Evolutionary conservation across 1,140 invertebrate genomes (phyloP).

Genomic region (roundworm (Caenorhabditis elegans)): DNA sequence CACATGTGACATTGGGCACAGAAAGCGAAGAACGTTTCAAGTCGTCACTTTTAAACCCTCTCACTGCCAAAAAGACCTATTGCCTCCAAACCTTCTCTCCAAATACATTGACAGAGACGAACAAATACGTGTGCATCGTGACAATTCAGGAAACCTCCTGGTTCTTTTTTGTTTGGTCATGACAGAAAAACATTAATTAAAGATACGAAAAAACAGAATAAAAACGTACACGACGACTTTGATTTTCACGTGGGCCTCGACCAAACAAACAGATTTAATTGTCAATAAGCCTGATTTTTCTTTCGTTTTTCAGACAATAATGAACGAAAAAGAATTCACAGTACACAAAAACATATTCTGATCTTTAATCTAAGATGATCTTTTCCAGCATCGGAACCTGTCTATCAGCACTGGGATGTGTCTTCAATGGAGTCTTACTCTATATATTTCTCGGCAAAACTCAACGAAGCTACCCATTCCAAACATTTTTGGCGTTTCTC

Average conservation of each 20-base stretch:
- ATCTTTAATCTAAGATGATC: background rate
- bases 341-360: too few relatives aligned
- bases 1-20: background rate
- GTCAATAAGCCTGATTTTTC: background rate
- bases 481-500: conserved; percentile 40
- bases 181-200: background rate
- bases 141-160: background rate
- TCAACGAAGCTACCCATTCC: background rate
- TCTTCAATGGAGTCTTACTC: conserved; percentile 8
- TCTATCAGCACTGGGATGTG: conserved; percentile 19
- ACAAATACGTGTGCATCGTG: background rate
- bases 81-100: background rate
- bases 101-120: background rate
- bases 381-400: conserved; percentile 19
- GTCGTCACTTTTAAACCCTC: conserved; percentile 22
- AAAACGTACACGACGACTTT: too few relatives aligned
- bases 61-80: background rate
- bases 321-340: too few relatives aligned
- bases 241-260: too few relatives aligned
- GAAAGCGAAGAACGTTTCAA: conserved; percentile 2
- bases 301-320: background rate
- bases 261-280: conserved; percentile 19
- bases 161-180: background rate
- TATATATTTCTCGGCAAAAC: conserved; percentile 6
- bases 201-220: background rate